Evolutionary conservation across 2,888 invertebrate species (phyloP).

Genomic region (Galerucella nymphaeae): DNA sequence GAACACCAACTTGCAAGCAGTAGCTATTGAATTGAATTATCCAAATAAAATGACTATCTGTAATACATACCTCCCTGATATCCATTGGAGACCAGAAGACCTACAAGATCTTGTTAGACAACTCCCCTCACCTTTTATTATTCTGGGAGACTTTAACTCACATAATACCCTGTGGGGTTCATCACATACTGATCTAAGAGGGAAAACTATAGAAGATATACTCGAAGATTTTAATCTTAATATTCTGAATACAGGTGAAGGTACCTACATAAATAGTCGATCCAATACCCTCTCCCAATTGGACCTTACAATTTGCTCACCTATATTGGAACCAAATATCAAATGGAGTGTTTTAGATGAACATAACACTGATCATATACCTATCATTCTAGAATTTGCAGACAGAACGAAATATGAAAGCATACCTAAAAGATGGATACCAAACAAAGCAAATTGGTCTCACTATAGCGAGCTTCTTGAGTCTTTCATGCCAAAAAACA

Average conservation of each 20-base stretch:
- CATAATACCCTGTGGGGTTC: not conserved
- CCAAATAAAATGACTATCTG: not conserved
- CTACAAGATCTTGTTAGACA: not conserved
- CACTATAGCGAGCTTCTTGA: no score
- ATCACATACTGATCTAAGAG: not conserved
- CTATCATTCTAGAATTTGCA: not conserved
- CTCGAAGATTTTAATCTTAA: not conserved
- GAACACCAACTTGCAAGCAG: no score
- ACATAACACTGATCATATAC: not conserved
- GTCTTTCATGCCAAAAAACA: no score
- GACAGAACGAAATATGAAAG: no score
- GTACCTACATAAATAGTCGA: constrained; percentile 3
- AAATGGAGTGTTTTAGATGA: no score
- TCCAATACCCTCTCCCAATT: constrained; percentile 1
- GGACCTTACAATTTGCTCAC: no score
- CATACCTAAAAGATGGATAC: no score
- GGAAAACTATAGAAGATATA: no score
- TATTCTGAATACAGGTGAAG: not conserved
- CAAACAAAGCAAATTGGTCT: no score
- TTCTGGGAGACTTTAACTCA: not conserved
- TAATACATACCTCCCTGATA: constrained; percentile 4
- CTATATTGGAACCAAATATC: no score
- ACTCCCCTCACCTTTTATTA: not conserved
- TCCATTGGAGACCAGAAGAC: not conserved
- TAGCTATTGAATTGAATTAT: not conserved